Conservation (phyloP, 2,888 invertebrate species). For the Sarcophaga caerulescens region DNA sequence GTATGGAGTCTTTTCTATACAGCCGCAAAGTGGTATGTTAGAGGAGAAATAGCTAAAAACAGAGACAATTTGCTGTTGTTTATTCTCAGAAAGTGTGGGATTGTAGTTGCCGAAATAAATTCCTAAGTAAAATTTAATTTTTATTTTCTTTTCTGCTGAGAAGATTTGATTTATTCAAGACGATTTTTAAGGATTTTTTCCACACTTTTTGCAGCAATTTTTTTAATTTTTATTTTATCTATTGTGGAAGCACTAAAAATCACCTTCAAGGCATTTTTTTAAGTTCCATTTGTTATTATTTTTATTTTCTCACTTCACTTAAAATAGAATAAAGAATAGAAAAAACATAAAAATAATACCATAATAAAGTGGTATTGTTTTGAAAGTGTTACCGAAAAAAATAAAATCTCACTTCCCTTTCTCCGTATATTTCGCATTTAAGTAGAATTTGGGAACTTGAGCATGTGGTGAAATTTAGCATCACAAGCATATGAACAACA, state of each 20-base stretch:
- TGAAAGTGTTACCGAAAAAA: conserved; percentile 54
- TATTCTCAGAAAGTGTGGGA: conserved; percentile 43
- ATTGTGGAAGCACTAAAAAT: conserved; percentile 29
- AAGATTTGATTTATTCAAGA: conserved; percentile 42
- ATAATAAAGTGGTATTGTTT: conserved; percentile 47
- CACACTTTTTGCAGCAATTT: conserved; percentile 13
- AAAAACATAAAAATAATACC: too few species aligned
- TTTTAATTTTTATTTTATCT: conserved; percentile 24
- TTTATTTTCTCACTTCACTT: conserved; percentile 8
- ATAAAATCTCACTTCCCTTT: conserved; percentile 43
- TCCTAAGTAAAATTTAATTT: conserved; percentile 48
- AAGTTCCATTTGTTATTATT: conserved; percentile 58
- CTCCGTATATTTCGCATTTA: conserved; percentile 71
- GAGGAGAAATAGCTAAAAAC: conserved; percentile 10
- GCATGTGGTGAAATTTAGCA: conserved; percentile 75
- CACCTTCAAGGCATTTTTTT: conserved; percentile 65
- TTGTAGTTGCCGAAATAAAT: conserved; percentile 35
- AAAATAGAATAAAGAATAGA: not conserved
- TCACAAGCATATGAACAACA: conserved; percentile 72
- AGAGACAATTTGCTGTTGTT: conserved; percentile 32
- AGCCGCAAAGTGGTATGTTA: conserved; percentile 51
- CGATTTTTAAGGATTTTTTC: conserved; percentile 39
- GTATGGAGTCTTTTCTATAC: conserved; percentile 13
- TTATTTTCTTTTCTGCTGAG: conserved; percentile 43
- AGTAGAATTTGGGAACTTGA: conserved; percentile 82